Base-by-base conservation (phyloP, 92 coral and sea anemone genomes). In the Zoanthus sociatus region DNA sequence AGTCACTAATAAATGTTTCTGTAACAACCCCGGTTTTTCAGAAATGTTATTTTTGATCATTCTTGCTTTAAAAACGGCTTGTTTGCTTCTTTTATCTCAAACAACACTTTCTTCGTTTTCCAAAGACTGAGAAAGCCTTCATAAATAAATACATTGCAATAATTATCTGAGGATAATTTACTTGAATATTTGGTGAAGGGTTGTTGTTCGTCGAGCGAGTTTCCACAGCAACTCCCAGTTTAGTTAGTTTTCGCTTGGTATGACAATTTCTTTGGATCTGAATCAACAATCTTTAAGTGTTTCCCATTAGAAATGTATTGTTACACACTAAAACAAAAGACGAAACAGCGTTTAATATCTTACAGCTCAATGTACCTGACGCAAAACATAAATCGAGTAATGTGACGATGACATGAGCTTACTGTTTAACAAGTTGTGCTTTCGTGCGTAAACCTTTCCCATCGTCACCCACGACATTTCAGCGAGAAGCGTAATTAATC, bases 311-410 rank as follows among this genome's bases (percentile, higher is more conserved):
- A 4, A 85, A 85, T 87, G 44, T 78, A 87, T 37, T 78, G 78
- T 6, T 77, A 78, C 6, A 87, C 72, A 30, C 90, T 87, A 86
- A 86, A 86, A 56, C 63, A 56, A 56, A 56, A 56, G 63, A 56
- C 63, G 63, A 56, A 12, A 56, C 63, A 56, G 58, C 11, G 9
- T 14, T 53, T 53, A 14, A 26, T 26, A 26, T 26, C 26, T 26
- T 26, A 26, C 26, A 26, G 26, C 26, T 26, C 26, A 26, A 0
- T 26, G 26, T 53, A 26, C 26, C 26, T 53, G 58, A 56, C 63
- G 63, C 14, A 56, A 56, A 15, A 26, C 26, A 12, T 56, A 56
- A 56, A 56, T 56, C n/a, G n/a, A 56, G 17, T 56, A 56, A 56
- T 56, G 14, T 56, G 63, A 56, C 14, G 26, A 69, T 33, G 73